Base-by-base conservation (phyloP, 92 coral and sea anemone genomes). In the Diadumene lineata region DNA sequence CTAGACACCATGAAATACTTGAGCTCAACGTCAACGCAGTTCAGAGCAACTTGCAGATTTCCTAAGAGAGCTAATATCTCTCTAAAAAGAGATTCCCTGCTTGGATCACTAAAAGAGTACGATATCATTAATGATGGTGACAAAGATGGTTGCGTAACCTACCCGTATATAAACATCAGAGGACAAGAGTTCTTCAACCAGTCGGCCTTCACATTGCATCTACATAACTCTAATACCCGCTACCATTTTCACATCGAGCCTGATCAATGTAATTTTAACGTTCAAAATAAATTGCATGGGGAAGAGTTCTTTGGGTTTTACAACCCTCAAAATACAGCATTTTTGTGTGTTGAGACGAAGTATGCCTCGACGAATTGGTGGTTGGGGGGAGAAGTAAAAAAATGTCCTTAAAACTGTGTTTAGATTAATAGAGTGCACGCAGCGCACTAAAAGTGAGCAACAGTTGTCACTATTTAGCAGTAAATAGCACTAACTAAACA, bases 1-100 rank as follows among this genome's bases (percentile, higher is more conserved):
- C 48, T 81, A 25, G 24, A 46, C 27, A 64, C 31, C 55, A 81
- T 81, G 80, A 15, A 44, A 66, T 73, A 66, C 60, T 19, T 81
- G n/a, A 25, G 32, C 0, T 27, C 27, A 1, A 51, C 56, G 50
- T 64, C 85, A 15, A 64, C 69, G 17, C 19, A 33, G 44, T 66
- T 73, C n/a, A 73, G 85, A 53, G 74, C 43, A 2, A 73, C 85
- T 26, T 81, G 85, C n/a, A 56, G 73, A 2, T 81, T 64, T 19
- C 6, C 16, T 23, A 69, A 69, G 43, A 69, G 75, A 69, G 19
- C 18, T 51, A 24, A 19, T 31, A 69, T 67, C 1, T 3, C 15
- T 3, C 68, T 43, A n/a, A n/a, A n/a, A n/a, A n/a, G n/a, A 0
- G 68, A 62, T 28, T 62, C 7, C 23, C 43, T 62, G 7, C 31